phyloP scores from a whole-genome alignment of 2,888 invertebrate species.

The Glyphotaelius pellucidus region DNA sequence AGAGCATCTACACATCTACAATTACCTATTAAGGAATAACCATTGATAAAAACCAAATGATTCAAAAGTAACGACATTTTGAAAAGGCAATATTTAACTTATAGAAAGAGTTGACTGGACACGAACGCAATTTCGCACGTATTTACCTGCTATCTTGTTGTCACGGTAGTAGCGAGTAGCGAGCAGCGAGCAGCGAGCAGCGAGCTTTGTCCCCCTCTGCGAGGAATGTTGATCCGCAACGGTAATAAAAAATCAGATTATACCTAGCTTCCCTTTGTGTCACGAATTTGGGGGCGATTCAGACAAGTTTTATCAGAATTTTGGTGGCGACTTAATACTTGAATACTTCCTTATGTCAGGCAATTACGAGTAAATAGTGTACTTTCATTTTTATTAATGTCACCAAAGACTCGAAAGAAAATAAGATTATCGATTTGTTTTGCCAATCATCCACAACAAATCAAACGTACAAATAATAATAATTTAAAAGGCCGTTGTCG shows the following conservation, averaged over 20 bases:
- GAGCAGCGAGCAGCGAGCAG: background rate
- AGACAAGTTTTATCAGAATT: background rate
- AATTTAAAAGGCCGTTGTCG: too few species aligned
- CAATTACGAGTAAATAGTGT: background rate
- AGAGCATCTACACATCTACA: too few species aligned
- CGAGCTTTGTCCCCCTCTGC: background rate
- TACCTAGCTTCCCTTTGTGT: constrained; percentile 12
- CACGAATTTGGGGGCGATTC: background rate
- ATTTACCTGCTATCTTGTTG: constrained; percentile 4
- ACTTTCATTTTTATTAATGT: background rate
- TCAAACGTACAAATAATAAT: too few species aligned
- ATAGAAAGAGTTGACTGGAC: background rate
- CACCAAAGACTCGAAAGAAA: background rate
- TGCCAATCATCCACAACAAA: too few species aligned
- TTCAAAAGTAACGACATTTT: background rate
- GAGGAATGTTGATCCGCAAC: constrained; percentile 28
- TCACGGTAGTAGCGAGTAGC: constrained; percentile 4
- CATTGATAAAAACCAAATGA: background rate
- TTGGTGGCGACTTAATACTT: background rate
- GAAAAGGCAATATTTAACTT: background rate
- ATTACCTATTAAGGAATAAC: background rate
- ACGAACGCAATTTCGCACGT: background rate
- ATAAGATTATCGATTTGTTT: background rate
- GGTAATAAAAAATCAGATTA: constrained; percentile 30
- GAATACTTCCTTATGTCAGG: background rate